phyloP scores from a whole-genome alignment of 2,888 invertebrate species.

The Cheilosia variabilis region DNA sequence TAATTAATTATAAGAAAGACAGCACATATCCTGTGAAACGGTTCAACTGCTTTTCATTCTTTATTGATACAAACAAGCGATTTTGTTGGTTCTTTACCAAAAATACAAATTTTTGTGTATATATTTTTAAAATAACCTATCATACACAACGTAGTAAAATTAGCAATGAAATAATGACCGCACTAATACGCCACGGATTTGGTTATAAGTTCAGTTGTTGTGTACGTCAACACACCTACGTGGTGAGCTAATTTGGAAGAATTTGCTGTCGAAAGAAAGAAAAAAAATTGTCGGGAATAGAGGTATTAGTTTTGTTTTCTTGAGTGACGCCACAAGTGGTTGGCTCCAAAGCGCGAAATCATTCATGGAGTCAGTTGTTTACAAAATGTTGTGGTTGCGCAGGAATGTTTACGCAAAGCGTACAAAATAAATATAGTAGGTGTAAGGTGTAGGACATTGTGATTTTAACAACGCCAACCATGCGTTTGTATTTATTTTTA shows the following conservation, averaged over 20 bases:
- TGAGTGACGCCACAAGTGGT: conserved; percentile 44
- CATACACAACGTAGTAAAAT: conserved; percentile 30
- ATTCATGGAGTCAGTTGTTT: conserved; percentile 39
- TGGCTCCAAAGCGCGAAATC: conserved; percentile 19
- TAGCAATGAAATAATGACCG: conserved; percentile 60
- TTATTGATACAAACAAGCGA: conserved; percentile 2
- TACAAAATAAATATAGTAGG: neutral
- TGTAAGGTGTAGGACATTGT: neutral
- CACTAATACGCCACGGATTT: conserved; percentile 59
- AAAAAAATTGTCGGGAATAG: neutral
- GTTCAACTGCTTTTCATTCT: conserved; percentile 27
- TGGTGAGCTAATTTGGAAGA: conserved; percentile 36
- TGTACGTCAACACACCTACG: conserved; percentile 56
- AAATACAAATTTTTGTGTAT: conserved; percentile 13
- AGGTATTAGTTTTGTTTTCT: conserved; percentile 42
- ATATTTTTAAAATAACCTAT: conserved; percentile 23
- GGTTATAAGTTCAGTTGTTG: conserved; percentile 40
- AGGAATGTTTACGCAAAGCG: conserved; percentile 3
- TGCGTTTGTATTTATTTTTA: too few species aligned
- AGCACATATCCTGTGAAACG: conserved; percentile 27
- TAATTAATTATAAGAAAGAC: conserved; percentile 18
- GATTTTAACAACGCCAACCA: too few species aligned
- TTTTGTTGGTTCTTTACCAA: conserved; percentile 4
- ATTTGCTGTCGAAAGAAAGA: conserved; percentile 19
- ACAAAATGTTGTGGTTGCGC: conserved; percentile 3